Percentiles rank a stretch among this genome's conserved stretches.
These are phyloP conservation scores for Tenebrosternarchus preto DNA, from an alignment of 2,113 vertebrate species.

Conservation along the genomic window DNA sequence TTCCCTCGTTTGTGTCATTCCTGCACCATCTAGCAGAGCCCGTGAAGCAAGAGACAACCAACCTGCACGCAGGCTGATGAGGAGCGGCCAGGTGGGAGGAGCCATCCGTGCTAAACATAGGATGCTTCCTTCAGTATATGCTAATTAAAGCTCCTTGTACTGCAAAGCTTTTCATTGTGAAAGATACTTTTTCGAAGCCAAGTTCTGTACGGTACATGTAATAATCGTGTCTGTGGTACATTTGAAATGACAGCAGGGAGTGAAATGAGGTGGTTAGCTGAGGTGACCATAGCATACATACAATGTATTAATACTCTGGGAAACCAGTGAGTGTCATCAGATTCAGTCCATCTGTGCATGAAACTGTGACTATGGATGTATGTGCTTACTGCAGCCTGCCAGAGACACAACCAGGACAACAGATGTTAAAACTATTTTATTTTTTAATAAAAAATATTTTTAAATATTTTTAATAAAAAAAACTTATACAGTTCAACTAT, in stretches of 20 bases:
- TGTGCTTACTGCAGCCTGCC: slow-evolving; percentile 65
- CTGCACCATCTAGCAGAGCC: slow-evolving; percentile 35
- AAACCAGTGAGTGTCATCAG: slow-evolving; percentile 69
- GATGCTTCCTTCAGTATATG: slow-evolving; percentile 34
- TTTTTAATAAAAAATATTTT: no score
- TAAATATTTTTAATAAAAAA: no score
- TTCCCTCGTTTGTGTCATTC: slow-evolving; percentile 51
- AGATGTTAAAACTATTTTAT: slow-evolving; percentile 13
- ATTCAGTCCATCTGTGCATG: slow-evolving; percentile 53
- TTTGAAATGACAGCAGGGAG: slow-evolving; percentile 30
- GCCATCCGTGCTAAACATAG: slow-evolving; percentile 49
- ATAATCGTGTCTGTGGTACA: slow-evolving; percentile 22
- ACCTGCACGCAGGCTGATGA: slow-evolving; percentile 44
- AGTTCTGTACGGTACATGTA: neutral
- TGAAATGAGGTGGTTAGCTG: slow-evolving; percentile 53
- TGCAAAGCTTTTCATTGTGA: no score
- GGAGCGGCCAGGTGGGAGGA: slow-evolving; percentile 48
- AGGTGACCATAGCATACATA: slow-evolving; percentile 48
- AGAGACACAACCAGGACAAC: slow-evolving; percentile 25
- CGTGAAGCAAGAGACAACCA: slow-evolving; percentile 50
- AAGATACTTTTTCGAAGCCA: neutral
- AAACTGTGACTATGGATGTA: slow-evolving; percentile 67
- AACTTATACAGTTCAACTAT: neutral
- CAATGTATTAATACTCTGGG: slow-evolving; percentile 69
- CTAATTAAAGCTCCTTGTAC: slow-evolving; percentile 39